phyloP scores from a whole-genome alignment of 2,113 vertebrate genomes.

The Carassius gibelio region DNA sequence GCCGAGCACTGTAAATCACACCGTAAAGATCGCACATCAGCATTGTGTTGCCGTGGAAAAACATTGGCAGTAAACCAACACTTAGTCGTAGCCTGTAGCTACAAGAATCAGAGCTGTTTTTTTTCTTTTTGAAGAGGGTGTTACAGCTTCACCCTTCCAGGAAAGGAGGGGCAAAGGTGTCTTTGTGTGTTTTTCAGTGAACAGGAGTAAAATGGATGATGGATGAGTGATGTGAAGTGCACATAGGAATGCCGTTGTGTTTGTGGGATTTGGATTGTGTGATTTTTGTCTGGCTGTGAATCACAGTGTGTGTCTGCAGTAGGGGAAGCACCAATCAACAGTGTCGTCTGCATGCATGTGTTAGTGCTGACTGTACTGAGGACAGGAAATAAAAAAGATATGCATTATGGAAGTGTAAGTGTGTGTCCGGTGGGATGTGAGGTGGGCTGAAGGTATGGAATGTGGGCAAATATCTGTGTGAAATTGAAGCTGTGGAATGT shows the following conservation, averaged over 20 bases:
- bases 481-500: conserved; percentile 56
- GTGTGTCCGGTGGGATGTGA: conserved; percentile 40
- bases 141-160: conserved; percentile 26
- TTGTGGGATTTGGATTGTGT: not conserved
- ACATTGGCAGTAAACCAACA: conserved; percentile 55
- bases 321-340: not conserved
- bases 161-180: conserved; percentile 38
- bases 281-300: conserved; percentile 11
- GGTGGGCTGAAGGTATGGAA: conserved; percentile 53
- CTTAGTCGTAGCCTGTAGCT: conserved; percentile 66
- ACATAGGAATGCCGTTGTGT: not conserved
- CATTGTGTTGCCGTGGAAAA: conserved; percentile 36
- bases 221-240: conserved; percentile 14
- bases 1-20: conserved; percentile 13
- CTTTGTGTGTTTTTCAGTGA: conserved; percentile 49
- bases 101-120: conserved; percentile 56
- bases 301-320: conserved; percentile 1
- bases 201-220: conserved; percentile 25
- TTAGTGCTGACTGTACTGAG: conserved; percentile 8
- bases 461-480: conserved; percentile 57
- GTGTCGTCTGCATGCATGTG: not conserved
- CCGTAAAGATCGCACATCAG: not conserved
- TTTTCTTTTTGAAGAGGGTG: conserved; percentile 35
- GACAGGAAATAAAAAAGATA: not conserved
- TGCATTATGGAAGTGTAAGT: not conserved